Evolutionary conservation across 1,140 invertebrate species (phyloP), one percentile per base, ranked within the genome.

Genomic region (Oedothorax gibbosus): DNA sequence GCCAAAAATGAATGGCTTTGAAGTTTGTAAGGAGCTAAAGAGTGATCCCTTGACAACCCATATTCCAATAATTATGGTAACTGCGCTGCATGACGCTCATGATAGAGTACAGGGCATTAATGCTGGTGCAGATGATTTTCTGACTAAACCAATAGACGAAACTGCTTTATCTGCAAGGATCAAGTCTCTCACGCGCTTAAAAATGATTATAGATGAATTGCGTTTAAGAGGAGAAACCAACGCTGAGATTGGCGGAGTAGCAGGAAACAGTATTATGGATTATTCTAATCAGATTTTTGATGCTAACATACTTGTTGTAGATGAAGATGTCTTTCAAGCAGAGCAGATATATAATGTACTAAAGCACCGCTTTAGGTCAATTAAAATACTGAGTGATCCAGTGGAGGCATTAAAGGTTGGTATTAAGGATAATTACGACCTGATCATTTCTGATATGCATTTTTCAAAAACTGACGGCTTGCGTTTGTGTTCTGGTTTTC

Each of bases 181-280:
- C 11, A 62, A 62, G 57, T 62, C 57, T 62, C 57, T 62, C 57
- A 62, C 57, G 57, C 57, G 57, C 57, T 62, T 62, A 62, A 62
- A 62, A 62, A 62, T 62, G 57, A 62, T 62, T 62, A 62, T 62
- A 62, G 57, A 62, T 62, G 57, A 62, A 62, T 62, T 62, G 57
- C 57, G 57, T 62, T 62, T 62, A 62, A 62, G 57, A 62, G 57
- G 57, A 62, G 57, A 62, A 62, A 62, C 65, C 21, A 66, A 66
- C 65, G 65, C 65, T 66, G 65, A 66, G 65, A 66, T 66, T 66
- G 65, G 65, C 65, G 65, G 65, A 66, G 65, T 66, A 66, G 14
- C 65, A 66, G 65, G 65, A 66, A 66, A 66, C 65, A 66, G 65
- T 66, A 66, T 66, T 66, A 66, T 66, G 65, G 65, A 66, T 66